These are phyloP conservation scores for Actinia equina DNA, from an alignment of 64 coral and sea anemone genomes.

Conservation along the genomic window DNA sequence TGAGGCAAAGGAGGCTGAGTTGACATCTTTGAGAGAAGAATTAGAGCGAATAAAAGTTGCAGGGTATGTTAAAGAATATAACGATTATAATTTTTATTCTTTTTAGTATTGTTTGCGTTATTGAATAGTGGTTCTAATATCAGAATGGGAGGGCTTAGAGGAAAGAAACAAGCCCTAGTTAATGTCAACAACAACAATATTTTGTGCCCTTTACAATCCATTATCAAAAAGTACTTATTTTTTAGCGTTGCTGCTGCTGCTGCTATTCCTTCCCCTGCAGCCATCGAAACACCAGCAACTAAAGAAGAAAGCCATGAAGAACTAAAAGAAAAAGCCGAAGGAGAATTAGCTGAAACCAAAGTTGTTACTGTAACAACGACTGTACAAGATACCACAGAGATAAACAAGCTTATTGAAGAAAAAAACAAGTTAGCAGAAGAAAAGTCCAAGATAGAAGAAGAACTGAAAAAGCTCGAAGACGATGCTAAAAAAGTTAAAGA, in stretches of 20 bases:
- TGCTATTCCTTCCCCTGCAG: conserved; percentile 10
- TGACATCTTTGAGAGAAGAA: conserved; percentile 75
- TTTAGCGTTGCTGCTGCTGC: conserved; percentile 5
- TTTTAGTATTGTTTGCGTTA: too few relatives aligned
- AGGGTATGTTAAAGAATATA: background rate
- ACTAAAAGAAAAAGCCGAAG: conserved; percentile 59
- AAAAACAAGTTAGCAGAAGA: conserved; percentile 41
- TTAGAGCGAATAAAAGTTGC: conserved; percentile 23
- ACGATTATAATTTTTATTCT: too few relatives aligned
- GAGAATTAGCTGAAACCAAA: background rate
- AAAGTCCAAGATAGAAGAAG: conserved; percentile 42
- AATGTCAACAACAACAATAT: too few relatives aligned
- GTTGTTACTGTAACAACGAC: conserved; percentile 41
- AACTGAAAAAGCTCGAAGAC: conserved; percentile 52
- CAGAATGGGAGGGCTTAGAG: too few relatives aligned
- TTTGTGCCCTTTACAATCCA: background rate
- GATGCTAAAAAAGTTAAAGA: conserved; percentile 48
- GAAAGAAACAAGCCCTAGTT: too few relatives aligned
- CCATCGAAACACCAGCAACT: conserved; percentile 8
- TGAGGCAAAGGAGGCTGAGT: conserved; percentile 53
- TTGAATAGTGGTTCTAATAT: too few relatives aligned
- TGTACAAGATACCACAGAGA: conserved; percentile 64
- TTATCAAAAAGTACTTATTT: background rate
- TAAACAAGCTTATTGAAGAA: conserved; percentile 42
- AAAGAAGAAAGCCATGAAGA: conserved; percentile 70